A percentile compares a stretch with the other conserved stretches of the same genome.
Evolutionary conservation across 2,113 vertebrate species (phyloP).

Genomic region (Microtus richardsoni): DNA sequence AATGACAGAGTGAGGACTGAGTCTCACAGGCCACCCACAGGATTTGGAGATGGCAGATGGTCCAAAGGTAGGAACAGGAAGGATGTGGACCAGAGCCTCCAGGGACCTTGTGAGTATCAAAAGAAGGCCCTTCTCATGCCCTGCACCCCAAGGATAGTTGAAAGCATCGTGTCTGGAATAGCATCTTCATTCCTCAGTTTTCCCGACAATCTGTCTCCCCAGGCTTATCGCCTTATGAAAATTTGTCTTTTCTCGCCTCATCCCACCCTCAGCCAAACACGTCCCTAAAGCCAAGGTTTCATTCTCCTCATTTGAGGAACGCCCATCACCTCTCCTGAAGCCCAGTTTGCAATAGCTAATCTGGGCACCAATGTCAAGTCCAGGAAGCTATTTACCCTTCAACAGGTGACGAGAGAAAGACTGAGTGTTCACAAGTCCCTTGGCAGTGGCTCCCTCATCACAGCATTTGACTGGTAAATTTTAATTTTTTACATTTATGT

Average conservation of each 20-base stretch:
- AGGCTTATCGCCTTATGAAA: neutral
- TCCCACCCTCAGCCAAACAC: rapidly evolving
- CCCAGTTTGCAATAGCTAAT: neutral
- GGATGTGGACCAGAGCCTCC: neutral
- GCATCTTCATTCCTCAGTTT: neutral
- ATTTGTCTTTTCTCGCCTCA: rapidly evolving
- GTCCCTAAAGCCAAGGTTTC: neutral
- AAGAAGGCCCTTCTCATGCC: too few species aligned
- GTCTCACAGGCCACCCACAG: neutral
- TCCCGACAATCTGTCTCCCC: neutral
- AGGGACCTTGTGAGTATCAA: neutral
- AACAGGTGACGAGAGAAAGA: constrained; percentile 1
- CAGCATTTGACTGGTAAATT: neutral
- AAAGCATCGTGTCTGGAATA: too few species aligned
- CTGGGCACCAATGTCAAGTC: neutral
- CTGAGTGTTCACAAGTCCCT: neutral
- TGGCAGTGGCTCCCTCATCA: constrained; percentile 8
- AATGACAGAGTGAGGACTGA: neutral
- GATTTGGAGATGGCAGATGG: rapidly evolving
- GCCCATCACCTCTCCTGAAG: neutral
- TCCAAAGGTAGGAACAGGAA: too few species aligned
- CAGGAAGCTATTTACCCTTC: neutral
- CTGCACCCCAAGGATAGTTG: neutral
- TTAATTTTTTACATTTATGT: neutral
- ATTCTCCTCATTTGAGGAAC: neutral